A percentile compares a stretch with the other conserved stretches of the same genome.
These are phyloP conservation scores for Drosophila serrata DNA, from an alignment of 1,140 invertebrate genomes.

Conservation along the genomic window DNA sequence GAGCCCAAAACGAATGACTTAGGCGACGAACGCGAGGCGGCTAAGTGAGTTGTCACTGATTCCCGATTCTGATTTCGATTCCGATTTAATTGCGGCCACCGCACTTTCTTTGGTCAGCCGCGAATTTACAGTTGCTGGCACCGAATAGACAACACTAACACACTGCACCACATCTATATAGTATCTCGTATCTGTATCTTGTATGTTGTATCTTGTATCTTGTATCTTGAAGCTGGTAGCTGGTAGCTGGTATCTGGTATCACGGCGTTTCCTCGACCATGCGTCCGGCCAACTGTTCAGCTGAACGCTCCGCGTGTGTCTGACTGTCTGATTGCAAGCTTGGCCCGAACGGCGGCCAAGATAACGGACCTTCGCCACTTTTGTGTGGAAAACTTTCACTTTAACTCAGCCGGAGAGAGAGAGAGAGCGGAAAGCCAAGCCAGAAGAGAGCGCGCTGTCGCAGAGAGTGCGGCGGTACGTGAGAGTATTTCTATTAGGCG, in stretches of 20 bases:
- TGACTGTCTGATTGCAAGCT: conserved; percentile 67
- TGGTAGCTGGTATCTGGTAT: conserved; percentile 10
- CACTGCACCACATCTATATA: conserved; percentile 41
- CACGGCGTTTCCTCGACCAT: conserved; percentile 51
- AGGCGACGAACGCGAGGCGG: conserved; percentile 67
- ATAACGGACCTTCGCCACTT: conserved; percentile 84
- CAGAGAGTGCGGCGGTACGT: conserved; percentile 50
- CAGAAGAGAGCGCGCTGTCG: conserved; percentile 21
- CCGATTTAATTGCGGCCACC: conserved; percentile 37
- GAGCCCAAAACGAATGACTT: conserved; percentile 68
- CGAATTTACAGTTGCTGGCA: conserved; percentile 64
- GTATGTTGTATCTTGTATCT: conserved; percentile 6
- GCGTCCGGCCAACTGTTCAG: conserved; percentile 81
- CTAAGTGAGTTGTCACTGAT: conserved; percentile 35
- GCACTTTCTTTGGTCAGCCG: conserved; percentile 49
- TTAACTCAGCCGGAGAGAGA: conserved; percentile 62
- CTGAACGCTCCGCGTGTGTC: conserved; percentile 82
- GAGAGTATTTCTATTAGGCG: conserved; percentile 72
- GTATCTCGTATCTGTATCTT: conserved; percentile 9
- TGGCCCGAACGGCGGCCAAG: conserved; percentile 69
- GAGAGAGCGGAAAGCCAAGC: conserved; percentile 10
- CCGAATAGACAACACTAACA: conserved; percentile 31
- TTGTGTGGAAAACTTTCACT: conserved; percentile 83
- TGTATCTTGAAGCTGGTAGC: conserved; percentile 11
- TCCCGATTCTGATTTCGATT: conserved; percentile 24